Conservation (phyloP, 2,888 invertebrate species). For the Diarsia brunnea region DNA sequence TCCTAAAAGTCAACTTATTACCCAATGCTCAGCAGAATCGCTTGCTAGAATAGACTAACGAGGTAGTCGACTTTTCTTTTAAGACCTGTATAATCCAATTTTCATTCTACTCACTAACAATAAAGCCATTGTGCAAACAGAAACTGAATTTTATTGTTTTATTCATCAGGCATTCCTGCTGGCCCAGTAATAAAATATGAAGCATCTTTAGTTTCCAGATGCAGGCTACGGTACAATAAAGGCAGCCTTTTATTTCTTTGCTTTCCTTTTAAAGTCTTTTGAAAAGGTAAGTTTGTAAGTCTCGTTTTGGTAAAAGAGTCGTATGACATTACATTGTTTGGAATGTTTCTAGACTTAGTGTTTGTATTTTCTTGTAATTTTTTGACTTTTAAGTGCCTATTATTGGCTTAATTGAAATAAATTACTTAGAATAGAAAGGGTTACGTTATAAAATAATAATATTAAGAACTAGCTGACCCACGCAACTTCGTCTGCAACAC, state of each 20-base stretch:
- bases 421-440: no score
- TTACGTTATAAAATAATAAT: no score
- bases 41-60: no score
- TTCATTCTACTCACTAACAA: slow-evolving; percentile 14
- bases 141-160: slow-evolving; percentile 38
- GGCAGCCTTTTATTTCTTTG: slow-evolving; percentile 22
- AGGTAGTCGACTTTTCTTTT: neutral
- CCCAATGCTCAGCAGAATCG: no score
- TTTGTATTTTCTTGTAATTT: neutral
- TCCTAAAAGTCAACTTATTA: no score
- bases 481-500: no score
- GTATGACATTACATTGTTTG: neutral
- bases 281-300: slow-evolving; percentile 1
- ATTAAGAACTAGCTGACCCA: no score
- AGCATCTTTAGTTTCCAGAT: slow-evolving; percentile 14
- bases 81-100: neutral
- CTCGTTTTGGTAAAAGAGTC: neutral
- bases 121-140: slow-evolving; percentile 10
- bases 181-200: slow-evolving; percentile 45
- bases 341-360: neutral
- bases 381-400: no score
- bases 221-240: slow-evolving; percentile 21
- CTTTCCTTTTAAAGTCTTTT: slow-evolving; percentile 23
- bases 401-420: no score
- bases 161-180: slow-evolving; percentile 9